Percentiles rank a stretch among this genome's conserved stretches.
phyloP scores from a whole-genome alignment of 2,888 invertebrate species.

The Xylota sylvarum region DNA sequence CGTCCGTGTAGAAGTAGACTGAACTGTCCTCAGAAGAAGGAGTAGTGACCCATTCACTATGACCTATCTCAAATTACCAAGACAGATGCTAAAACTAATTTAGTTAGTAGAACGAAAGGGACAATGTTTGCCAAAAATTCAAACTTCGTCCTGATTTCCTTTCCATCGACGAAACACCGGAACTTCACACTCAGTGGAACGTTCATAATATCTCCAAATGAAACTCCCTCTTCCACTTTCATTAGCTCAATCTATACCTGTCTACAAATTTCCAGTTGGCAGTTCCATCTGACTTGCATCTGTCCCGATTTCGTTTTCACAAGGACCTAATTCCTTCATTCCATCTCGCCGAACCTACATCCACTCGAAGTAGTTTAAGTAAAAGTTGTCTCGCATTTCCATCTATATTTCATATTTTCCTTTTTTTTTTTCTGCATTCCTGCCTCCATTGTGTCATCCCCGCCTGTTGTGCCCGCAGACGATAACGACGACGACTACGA shows the following conservation, averaged over 20 bases:
- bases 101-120: too few species aligned
- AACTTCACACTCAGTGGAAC: background rate
- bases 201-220: background rate
- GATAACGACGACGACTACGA: too few species aligned
- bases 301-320: constrained; percentile 55
- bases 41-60: too few species aligned
- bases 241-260: constrained; percentile 6
- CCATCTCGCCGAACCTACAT: constrained; percentile 20
- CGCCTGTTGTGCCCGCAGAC: constrained; percentile 2
- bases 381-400: constrained; percentile 61
- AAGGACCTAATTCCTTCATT: constrained; percentile 53
- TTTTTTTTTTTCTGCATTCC: constrained; percentile 7
- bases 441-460: constrained; percentile 38
- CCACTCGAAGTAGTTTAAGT: constrained; percentile 45
- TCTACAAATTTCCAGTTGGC: background rate
- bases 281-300: constrained; percentile 31
- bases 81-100: too few species aligned
- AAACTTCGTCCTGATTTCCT: too few species aligned
- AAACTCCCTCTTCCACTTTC: constrained; percentile 17
- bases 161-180: too few species aligned
- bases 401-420: constrained; percentile 36
- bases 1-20: too few species aligned
- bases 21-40: too few species aligned
- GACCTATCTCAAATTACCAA: too few species aligned
- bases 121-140: too few species aligned